A percentile compares a stretch with the other conserved stretches of the same genome.
phyloP scores from a whole-genome alignment of 1,140 invertebrate species.

The Aphis craccivora region DNA sequence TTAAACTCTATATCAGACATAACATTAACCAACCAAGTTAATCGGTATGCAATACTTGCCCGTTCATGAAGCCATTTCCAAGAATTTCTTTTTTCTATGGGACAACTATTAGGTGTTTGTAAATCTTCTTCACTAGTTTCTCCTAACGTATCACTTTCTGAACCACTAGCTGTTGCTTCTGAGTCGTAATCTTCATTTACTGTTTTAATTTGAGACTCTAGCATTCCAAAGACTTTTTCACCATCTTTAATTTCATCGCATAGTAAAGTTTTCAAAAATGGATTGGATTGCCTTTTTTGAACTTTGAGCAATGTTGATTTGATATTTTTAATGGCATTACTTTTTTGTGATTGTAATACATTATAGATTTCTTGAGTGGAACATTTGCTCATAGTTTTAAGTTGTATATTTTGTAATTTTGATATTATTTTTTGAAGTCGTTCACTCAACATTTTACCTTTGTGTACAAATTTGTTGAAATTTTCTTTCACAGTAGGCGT shows the following conservation, averaged over 20 bases:
- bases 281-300: constrained; percentile 52
- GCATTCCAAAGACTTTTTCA: constrained; percentile 48
- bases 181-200: constrained; percentile 56
- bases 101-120: constrained; percentile 6
- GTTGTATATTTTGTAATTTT: constrained; percentile 51
- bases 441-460: constrained; percentile 50
- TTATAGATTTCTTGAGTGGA: constrained; percentile 57
- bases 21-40: constrained; percentile 54
- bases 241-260: constrained; percentile 57
- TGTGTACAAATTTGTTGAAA: constrained; percentile 19
- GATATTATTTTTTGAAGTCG: constrained; percentile 48
- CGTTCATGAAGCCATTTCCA: constrained; percentile 54
- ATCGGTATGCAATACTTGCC: constrained; percentile 39
- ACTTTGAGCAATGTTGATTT: constrained; percentile 53
- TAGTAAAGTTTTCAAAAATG: constrained; percentile 53
- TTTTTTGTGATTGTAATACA: constrained; percentile 53
- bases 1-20: constrained; percentile 56
- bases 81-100: constrained; percentile 41
- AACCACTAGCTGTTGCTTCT: constrained; percentile 53
- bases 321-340: constrained; percentile 55
- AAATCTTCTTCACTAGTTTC: constrained; percentile 55
- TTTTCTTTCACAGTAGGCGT: constrained; percentile 53
- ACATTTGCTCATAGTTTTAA: constrained; percentile 53
- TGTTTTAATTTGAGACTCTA: constrained; percentile 55
- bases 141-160: constrained; percentile 53